Evolutionary conservation across 2,888 invertebrate species (phyloP).

Genomic region (Macropis europaea): DNA sequence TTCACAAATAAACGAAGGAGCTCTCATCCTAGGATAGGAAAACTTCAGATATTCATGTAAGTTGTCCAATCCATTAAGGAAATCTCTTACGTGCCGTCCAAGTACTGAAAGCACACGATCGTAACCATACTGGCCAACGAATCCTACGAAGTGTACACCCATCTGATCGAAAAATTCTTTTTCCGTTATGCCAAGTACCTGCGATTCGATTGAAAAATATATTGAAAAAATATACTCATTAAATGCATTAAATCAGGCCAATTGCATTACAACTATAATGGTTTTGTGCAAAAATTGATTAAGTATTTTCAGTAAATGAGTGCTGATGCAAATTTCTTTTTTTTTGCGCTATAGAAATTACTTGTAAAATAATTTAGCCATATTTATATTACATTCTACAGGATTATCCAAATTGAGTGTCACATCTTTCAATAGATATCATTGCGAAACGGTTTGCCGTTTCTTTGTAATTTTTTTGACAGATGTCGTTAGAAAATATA

Average conservation of each 20-base stretch:
- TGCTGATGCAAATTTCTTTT: no score
- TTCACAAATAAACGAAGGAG: slow-evolving; percentile 98
- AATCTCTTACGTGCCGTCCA: slow-evolving; percentile 96
- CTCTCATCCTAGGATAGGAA: slow-evolving; percentile 94
- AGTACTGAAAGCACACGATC: slow-evolving; percentile 94
- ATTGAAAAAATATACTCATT: slow-evolving; percentile 1
- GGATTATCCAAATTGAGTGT: no score
- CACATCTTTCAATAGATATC: no score
- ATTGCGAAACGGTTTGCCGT: no score
- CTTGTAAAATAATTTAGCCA: no score
- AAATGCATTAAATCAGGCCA: slow-evolving; percentile 1
- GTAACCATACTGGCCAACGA: slow-evolving; percentile 97
- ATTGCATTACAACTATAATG: neutral
- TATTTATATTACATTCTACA: no score
- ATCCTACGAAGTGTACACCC: slow-evolving; percentile 96
- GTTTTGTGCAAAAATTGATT: no score
- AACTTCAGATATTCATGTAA: slow-evolving; percentile 98
- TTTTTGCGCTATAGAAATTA: no score
- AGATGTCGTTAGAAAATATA: no score
- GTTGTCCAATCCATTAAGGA: slow-evolving; percentile 97
- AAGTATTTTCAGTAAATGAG: no score
- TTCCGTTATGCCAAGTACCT: slow-evolving; percentile 93
- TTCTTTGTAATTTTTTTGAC: no score
- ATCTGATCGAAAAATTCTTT: slow-evolving; percentile 95
- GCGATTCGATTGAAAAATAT: slow-evolving; percentile 51